phyloP scores from a whole-genome alignment of 2,888 invertebrate genomes.

The Bellardia pandia region DNA sequence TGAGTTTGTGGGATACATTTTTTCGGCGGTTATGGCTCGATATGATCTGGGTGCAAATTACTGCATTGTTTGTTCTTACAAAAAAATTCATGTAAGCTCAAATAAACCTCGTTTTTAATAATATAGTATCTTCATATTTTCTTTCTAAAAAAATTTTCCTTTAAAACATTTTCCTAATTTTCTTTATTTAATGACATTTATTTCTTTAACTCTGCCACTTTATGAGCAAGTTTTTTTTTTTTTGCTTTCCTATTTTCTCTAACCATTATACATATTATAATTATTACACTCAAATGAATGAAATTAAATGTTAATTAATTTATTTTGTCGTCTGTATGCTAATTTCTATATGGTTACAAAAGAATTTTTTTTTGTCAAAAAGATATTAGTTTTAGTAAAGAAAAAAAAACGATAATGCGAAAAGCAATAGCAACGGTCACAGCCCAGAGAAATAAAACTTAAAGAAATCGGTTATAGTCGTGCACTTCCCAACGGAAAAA shows the following conservation, averaged over 20 bases:
- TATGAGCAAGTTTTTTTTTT: neutral
- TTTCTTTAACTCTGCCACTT: neutral
- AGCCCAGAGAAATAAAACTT: neutral
- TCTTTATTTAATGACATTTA: neutral
- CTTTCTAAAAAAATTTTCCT: neutral
- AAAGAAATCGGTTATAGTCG: conserved; percentile 28
- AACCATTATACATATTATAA: neutral
- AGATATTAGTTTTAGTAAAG: neutral
- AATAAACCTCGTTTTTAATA: no score
- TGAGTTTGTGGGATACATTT: no score
- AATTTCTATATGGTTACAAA: conserved; percentile 34
- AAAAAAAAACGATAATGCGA: neutral
- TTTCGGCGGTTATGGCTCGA: no score
- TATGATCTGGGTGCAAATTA: no score
- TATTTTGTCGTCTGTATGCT: conserved; percentile 58
- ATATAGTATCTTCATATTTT: no score
- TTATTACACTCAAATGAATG: conserved; percentile 34
- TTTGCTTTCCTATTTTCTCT: neutral
- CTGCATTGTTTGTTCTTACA: no score
- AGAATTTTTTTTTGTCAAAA: conserved; percentile 47
- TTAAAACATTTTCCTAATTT: neutral
- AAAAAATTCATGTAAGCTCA: no score
- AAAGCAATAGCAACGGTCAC: neutral
- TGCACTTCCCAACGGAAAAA: neutral
- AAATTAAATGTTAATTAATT: conserved; percentile 66